Evolutionary conservation across 2,888 invertebrate species (phyloP).

Genomic region (Ptychoptera contaminata): DNA sequence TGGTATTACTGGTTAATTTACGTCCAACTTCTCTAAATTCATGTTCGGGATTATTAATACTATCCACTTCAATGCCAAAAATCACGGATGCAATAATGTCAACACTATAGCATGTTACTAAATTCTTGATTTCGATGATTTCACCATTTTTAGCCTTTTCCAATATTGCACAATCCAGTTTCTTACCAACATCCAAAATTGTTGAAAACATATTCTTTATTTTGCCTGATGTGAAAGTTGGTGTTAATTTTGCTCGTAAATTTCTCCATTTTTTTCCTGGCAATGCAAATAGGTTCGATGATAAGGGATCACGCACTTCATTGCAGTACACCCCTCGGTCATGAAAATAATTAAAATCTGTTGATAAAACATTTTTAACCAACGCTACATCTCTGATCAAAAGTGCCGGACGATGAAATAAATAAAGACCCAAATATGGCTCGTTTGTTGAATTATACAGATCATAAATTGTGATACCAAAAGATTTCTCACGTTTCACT

Average conservation of each 20-base stretch:
- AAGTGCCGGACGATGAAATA: slow-evolving; percentile 31
- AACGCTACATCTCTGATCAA: slow-evolving; percentile 14
- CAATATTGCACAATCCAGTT: too few relatives aligned
- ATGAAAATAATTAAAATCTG: slow-evolving; percentile 26
- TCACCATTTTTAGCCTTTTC: slow-evolving; percentile 13
- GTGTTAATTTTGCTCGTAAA: slow-evolving; percentile 29
- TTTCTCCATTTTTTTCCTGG: slow-evolving; percentile 32
- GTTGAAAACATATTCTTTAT: slow-evolving; percentile 32
- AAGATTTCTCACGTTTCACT: slow-evolving; percentile 36
- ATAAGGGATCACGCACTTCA: slow-evolving; percentile 23
- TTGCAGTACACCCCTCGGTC: slow-evolving; percentile 23
- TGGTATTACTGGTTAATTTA: slow-evolving; percentile 13
- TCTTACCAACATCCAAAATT: slow-evolving; percentile 19
- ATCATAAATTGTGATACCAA: slow-evolving; percentile 44
- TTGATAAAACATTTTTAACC: slow-evolving; percentile 20
- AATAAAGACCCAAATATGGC: slow-evolving; percentile 41
- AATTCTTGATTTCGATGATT: slow-evolving; percentile 29
- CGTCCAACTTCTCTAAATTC: slow-evolving; percentile 21
- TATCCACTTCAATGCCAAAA: slow-evolving; percentile 33
- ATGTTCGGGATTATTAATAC: slow-evolving; percentile 25
- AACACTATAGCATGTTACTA: slow-evolving; percentile 31
- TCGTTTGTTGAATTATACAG: slow-evolving; percentile 32
- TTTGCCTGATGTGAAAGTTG: slow-evolving; percentile 34
- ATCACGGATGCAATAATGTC: slow-evolving; percentile 35
- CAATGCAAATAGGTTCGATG: slow-evolving; percentile 21